Evolutionary conservation across 1,140 invertebrate genomes (phyloP).

Genomic region (Caenorhabditis inopinata): DNA sequence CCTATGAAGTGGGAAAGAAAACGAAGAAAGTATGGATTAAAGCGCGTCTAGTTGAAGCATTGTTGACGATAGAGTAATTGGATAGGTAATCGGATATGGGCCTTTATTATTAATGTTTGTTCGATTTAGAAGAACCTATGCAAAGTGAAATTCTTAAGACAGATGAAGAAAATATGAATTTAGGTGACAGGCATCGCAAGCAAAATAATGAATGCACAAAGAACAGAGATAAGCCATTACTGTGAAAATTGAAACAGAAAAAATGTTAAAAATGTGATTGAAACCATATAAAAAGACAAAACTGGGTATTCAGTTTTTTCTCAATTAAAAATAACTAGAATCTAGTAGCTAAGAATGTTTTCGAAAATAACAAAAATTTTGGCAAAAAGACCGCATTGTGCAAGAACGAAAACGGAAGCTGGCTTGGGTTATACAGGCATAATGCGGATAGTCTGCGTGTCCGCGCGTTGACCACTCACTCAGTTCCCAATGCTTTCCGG

Average conservation of each 20-base stretch:
- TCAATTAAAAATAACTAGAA: too few species aligned
- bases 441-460: conserved; percentile 4
- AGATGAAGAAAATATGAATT: too few species aligned
- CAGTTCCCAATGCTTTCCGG: background rate
- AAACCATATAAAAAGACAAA: too few species aligned
- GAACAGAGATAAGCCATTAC: too few species aligned
- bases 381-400: background rate
- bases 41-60: conserved; percentile 5
- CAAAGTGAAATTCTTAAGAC: background rate
- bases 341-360: too few species aligned
- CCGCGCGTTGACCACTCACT: background rate
- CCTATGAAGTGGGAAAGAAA: conserved; percentile 2
- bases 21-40: background rate
- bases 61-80: conserved; percentile 24
- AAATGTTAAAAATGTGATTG: too few species aligned
- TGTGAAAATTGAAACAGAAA: too few species aligned
- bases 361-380: too few species aligned
- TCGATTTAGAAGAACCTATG: background rate
- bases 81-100: conserved; percentile 30
- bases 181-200: too few species aligned
- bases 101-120: conserved; percentile 14
- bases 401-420: conserved; percentile 2
- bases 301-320: too few species aligned
- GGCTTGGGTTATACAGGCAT: background rate
- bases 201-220: too few species aligned